Base-by-base conservation (phyloP, 2,113 vertebrate genomes). In the Eudyptes chrysolophus region DNA sequence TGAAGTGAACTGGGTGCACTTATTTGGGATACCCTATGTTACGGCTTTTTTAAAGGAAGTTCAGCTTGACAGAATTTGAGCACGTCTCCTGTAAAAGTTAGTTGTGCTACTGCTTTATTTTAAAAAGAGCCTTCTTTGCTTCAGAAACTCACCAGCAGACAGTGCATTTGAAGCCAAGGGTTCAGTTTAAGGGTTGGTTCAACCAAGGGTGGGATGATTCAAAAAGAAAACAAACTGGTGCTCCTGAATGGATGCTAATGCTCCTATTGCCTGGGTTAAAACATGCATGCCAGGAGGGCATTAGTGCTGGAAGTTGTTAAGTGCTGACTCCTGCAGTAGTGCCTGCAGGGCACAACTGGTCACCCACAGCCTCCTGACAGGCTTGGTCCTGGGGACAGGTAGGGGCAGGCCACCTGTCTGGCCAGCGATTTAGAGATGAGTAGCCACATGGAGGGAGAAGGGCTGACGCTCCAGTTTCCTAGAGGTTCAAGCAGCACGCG, bases 251-350 rank as follows among this genome's bases (percentile, higher is more conserved):
- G 57, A 34, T 83, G 40, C 29, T 52, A 18, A 52, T 30, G 29
- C 32, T 77, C 7, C 54, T 42, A 1, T 26, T 64, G 19, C 55
- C 17, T 27, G 24, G 38, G 17, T 58, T 82, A 75, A 92, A 83
- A 65, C 7, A 8, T 19, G 9, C 2, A 0, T 54, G 22, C 4
- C 29, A 42, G 46, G 72, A 74, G 5, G 26, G 20, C 3, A 1
- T 54, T 17, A 32, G 10, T n/a, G 34, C 58, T 78, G 69, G 36
- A 70, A 55, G 25, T 5, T 40, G 40, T 22, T 75, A 30, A 70
- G 21, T 27, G 10, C 51, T 66, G 51, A 49, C 30, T 30, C 13
- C n/a, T 60, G 34, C 20, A n/a, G 60, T 6, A 54, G 16, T 14
- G 21, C 29, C 30, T 44, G 17, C 19, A 48, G 55, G 30, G 27